Conservation (phyloP, 2,113 vertebrate species). For the Sturnira hondurensis region DNA sequence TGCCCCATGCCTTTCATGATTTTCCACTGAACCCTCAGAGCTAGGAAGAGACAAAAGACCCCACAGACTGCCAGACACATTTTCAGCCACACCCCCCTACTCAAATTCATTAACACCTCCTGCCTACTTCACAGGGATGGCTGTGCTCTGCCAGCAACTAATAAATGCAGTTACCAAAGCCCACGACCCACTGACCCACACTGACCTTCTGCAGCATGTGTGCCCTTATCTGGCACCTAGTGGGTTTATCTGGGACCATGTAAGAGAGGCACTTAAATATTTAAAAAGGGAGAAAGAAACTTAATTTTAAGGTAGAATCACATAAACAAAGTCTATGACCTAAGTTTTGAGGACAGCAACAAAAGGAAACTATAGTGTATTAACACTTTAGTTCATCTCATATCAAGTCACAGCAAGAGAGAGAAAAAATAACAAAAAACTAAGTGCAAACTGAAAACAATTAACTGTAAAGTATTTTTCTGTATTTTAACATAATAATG, state of each 20-base stretch:
- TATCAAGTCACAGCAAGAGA: not conserved
- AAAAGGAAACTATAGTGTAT: not conserved
- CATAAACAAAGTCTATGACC: not conserved
- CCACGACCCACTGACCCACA: not conserved
- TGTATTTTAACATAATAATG: not conserved
- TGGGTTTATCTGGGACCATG: not conserved
- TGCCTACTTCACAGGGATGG: not conserved
- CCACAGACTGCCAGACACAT: not conserved
- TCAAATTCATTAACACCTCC: conserved; percentile 37
- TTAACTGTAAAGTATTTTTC: not conserved
- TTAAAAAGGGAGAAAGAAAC: not conserved
- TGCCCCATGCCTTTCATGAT: not conserved
- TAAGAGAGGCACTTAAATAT: not conserved
- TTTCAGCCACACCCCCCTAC: not conserved
- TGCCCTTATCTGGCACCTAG: not conserved
- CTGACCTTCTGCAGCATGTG: not conserved
- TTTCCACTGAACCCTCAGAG: not conserved
- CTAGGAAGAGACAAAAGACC: not conserved
- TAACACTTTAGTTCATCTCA: not conserved
- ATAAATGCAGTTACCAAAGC: not conserved
- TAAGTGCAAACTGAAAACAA: not conserved
- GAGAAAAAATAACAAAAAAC: not conserved
- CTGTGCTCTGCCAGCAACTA: not conserved
- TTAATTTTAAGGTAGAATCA: not conserved
- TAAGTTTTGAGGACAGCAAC: not conserved